phyloP scores from a whole-genome alignment of 2,888 invertebrate species.

The Aproaerema taeniolella region DNA sequence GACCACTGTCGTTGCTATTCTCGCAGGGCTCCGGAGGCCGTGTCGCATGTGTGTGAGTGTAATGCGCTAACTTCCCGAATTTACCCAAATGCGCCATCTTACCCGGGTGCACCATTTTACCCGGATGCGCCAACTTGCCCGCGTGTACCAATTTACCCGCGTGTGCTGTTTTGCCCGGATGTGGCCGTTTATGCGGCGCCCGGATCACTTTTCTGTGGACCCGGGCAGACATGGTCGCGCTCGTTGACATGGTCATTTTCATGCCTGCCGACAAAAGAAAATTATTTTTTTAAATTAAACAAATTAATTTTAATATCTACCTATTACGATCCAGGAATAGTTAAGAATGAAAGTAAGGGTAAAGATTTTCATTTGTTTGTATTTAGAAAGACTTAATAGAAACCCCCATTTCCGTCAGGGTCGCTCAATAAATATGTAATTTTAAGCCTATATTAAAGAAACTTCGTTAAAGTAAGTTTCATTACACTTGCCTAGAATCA shows the following conservation, averaged over 20 bases:
- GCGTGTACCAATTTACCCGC: constrained; percentile 69
- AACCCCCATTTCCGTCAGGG: no score
- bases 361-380: neutral
- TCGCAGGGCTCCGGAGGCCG: constrained; percentile 82
- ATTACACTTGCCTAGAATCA: no score
- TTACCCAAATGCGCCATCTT: constrained; percentile 41
- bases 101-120: constrained; percentile 44
- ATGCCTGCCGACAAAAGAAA: constrained; percentile 73
- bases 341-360: neutral
- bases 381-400: neutral
- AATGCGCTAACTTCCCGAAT: constrained; percentile 56
- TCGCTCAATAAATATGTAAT: no score
- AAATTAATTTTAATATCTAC: no score
- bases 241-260: constrained; percentile 86
- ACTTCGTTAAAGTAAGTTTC: no score
- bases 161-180: constrained; percentile 65
- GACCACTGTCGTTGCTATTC: constrained; percentile 93
- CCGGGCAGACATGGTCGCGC: constrained; percentile 81
- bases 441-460: no score
- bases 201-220: constrained; percentile 83
- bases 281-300: no score
- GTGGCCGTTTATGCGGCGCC: constrained; percentile 79
- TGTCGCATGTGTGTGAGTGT: constrained; percentile 65
- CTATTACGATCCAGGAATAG: neutral
- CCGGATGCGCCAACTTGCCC: constrained; percentile 56